Evolutionary conservation across 53 echinoderm and acorn worm species (phyloP).

Genomic region (Paelopatides confundens): DNA sequence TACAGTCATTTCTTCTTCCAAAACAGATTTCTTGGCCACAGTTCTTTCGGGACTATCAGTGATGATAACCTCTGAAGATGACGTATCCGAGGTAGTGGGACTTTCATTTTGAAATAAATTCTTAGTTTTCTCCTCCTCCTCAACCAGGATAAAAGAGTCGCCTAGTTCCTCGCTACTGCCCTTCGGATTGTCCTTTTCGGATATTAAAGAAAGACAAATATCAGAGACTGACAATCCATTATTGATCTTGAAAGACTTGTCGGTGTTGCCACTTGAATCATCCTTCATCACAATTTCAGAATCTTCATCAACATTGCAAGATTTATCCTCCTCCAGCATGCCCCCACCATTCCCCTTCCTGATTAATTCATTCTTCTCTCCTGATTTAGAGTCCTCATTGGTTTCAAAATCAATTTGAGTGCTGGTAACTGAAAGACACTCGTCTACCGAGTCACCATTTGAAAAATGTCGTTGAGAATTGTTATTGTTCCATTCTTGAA

Average conservation of each 20-base stretch:
- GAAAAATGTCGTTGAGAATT: not conserved
- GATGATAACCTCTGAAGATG: not conserved
- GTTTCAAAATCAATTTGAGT: no score
- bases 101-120: no score
- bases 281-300: not conserved
- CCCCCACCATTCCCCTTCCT: not conserved
- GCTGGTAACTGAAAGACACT: not conserved
- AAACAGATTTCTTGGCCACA: not conserved
- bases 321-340: not conserved
- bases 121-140: not conserved
- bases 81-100: not conserved
- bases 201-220: not conserved
- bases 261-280: not conserved
- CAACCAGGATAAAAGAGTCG: not conserved
- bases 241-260: not conserved
- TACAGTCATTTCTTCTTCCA: not conserved
- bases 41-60: not conserved
- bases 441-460: not conserved
- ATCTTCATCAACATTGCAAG: not conserved
- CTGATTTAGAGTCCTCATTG: no score
- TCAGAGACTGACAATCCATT: not conserved
- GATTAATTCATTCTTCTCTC: no score
- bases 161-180: no score
- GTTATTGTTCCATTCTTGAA: not conserved
- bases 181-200: not conserved